Percentiles rank a stretch among this genome's conserved stretches.
Conservation (phyloP, 2,113 vertebrate genomes). For the Myiozetetes cayanensis region DNA sequence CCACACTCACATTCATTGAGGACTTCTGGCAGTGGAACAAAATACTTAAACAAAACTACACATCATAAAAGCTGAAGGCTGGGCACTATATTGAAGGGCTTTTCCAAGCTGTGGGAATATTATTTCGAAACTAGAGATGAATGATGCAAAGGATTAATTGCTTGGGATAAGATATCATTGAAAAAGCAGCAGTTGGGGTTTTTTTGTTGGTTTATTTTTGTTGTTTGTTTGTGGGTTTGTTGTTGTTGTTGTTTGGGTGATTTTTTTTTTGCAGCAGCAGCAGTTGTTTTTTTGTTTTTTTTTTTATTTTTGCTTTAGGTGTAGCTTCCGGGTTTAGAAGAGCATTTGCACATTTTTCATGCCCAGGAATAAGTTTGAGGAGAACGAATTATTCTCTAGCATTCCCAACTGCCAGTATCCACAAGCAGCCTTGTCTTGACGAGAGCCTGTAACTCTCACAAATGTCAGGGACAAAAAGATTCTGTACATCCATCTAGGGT, state of each 20-base stretch:
- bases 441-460: not conserved
- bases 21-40: not conserved
- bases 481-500: not conserved
- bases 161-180: not conserved
- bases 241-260: too few relatives aligned
- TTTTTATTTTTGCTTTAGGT: not conserved
- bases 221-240: not conserved
- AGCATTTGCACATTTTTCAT: not conserved
- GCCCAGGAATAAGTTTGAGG: not conserved
- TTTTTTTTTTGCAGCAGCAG: too few relatives aligned
- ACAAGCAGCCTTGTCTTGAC: not conserved
- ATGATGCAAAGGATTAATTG: not conserved
- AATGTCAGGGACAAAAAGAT: not conserved
- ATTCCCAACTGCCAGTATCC: not conserved
- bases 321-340: not conserved
- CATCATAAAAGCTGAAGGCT: not conserved
- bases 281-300: not conserved
- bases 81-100: not conserved
- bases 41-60: not conserved
- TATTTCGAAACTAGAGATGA: not conserved
- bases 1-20: not conserved
- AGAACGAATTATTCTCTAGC: not conserved
- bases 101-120: not conserved
- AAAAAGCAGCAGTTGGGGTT: not conserved
- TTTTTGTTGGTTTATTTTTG: not conserved